These are phyloP conservation scores for Diceros bicornis DNA, from an alignment of 2,797 vertebrate species.

Conservation along the genomic window DNA sequence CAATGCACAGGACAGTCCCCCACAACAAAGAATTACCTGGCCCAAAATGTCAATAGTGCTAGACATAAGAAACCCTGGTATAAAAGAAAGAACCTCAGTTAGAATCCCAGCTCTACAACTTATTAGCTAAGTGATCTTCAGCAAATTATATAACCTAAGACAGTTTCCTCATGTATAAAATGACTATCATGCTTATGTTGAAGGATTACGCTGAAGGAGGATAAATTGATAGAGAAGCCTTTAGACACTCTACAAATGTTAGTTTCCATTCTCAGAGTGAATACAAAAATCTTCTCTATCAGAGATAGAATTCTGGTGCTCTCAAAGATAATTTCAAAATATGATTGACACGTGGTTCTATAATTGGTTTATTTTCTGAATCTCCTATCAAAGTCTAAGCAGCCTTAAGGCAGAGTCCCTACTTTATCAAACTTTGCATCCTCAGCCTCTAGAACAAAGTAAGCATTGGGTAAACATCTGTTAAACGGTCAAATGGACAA, in stretches of 20 bases:
- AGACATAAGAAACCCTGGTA: slow-evolving; percentile 5
- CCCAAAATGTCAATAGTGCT: neutral
- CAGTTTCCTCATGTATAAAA: slow-evolving; percentile 34
- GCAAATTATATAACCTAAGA: slow-evolving; percentile 31
- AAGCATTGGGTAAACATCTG: neutral
- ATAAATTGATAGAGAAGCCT: neutral
- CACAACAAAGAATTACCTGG: neutral
- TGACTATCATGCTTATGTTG: neutral
- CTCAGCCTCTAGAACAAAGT: slow-evolving; percentile 54
- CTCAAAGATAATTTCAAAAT: slow-evolving; percentile 45
- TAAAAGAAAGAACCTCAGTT: slow-evolving; percentile 49
- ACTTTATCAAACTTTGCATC: neutral
- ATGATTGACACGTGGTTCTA: neutral
- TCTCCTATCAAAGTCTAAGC: neutral
- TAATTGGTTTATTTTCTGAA: slow-evolving; percentile 45
- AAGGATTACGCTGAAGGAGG: neutral
- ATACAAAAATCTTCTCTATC: slow-evolving; percentile 38
- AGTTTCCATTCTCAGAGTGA: neutral
- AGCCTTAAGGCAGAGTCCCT: slow-evolving; percentile 27
- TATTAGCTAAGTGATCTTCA: slow-evolving; percentile 28
- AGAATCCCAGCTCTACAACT: slow-evolving; percentile 45
- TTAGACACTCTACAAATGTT: slow-evolving; percentile 35
- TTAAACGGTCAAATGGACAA: neutral
- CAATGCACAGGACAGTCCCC: neutral
- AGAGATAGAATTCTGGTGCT: slow-evolving; percentile 15